Percentiles rank a stretch among this genome's conserved stretches.
Evolutionary conservation across 2,113 vertebrate genomes (phyloP).

Genomic region (Bagarius yarrelli): DNA sequence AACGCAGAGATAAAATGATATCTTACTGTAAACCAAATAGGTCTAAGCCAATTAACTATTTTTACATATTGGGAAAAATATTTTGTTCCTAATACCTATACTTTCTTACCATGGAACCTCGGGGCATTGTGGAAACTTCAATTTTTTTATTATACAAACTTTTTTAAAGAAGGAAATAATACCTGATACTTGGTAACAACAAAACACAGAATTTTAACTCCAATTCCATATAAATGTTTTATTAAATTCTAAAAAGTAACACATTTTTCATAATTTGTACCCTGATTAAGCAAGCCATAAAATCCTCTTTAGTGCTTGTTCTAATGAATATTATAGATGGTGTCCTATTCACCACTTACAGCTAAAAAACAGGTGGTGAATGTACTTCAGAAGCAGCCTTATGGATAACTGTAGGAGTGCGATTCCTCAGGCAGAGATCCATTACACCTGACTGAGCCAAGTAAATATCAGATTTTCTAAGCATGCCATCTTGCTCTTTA

Average conservation of each 20-base stretch:
- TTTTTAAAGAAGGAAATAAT: no score
- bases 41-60: no score
- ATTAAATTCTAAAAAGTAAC: neutral
- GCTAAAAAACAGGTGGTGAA: slow-evolving; percentile 20
- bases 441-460: slow-evolving; percentile 36
- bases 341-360: neutral
- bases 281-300: neutral
- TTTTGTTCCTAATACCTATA: no score
- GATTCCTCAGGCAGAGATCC: slow-evolving; percentile 17
- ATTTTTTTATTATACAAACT: no score
- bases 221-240: neutral
- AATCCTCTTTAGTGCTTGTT: neutral
- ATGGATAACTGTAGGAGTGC: slow-evolving; percentile 17
- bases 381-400: neutral
- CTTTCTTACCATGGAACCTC: no score
- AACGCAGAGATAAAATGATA: no score
- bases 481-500: neutral
- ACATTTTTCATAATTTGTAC: neutral
- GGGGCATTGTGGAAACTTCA: no score
- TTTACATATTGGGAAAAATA: no score
- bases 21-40: no score
- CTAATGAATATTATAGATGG: neutral
- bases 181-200: no score
- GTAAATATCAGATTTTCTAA: slow-evolving; percentile 38
- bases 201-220: no score